Conservation (phyloP, 2,113 vertebrate genomes). For the Vicugna pacos region DNA sequence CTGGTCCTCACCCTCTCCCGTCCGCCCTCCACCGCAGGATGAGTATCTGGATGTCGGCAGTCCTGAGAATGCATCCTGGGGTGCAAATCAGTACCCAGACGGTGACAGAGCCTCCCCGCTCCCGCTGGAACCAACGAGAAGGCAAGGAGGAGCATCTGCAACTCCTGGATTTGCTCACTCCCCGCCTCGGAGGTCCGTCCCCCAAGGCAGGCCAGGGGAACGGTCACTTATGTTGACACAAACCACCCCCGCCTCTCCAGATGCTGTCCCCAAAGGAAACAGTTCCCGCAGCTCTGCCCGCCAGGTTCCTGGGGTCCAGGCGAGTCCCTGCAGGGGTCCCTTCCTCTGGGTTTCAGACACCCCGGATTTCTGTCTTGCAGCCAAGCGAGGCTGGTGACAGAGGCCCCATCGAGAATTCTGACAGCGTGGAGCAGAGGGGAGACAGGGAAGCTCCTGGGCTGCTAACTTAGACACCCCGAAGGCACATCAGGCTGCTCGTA, state of each 20-base stretch:
- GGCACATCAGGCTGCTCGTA: rapidly evolving
- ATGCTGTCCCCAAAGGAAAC: not conserved
- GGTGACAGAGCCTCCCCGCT: not conserved
- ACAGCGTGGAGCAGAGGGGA: not conserved
- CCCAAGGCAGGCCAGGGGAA: not conserved
- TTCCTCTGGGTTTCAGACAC: not conserved
- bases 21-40: rapidly evolving
- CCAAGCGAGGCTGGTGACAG: not conserved
- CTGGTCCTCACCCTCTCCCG: rapidly evolving
- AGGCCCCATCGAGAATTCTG: not conserved
- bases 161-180: not conserved
- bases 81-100: rapidly evolving
- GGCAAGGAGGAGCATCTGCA: rapidly evolving
- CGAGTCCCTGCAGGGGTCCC: not conserved
- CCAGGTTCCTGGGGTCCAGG: not conserved
- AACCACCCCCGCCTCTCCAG: not conserved
- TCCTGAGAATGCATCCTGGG: rapidly evolving
- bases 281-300: rapidly evolving
- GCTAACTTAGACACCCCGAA: rapidly evolving
- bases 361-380: rapidly evolving
- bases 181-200: not conserved
- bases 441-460: not conserved
- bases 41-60: rapidly evolving
- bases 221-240: rapidly evolving
- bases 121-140: rapidly evolving